Evolutionary conservation across 1,140 invertebrate genomes (phyloP).

Genomic region (Drosophila tani): DNA sequence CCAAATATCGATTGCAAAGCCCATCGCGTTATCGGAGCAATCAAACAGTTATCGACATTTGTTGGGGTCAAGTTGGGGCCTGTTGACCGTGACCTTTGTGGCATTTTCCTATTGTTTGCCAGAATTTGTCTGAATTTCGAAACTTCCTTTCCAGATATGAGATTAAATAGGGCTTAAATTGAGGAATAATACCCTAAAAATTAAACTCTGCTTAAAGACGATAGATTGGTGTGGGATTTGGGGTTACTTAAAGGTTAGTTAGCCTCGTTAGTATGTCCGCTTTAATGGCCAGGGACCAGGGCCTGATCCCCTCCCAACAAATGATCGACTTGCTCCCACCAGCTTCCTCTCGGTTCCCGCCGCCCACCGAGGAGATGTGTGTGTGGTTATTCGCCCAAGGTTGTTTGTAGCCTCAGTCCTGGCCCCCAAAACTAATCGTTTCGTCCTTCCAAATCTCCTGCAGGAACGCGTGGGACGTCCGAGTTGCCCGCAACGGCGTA

Average conservation of each 20-base stretch:
- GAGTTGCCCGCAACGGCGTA: constrained; percentile 17
- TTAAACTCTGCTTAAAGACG: too few relatives aligned
- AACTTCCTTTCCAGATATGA: too few relatives aligned
- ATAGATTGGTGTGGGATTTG: too few relatives aligned
- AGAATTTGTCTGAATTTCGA: neutral
- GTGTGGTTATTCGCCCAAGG: constrained; percentile 11
- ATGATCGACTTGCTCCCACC: constrained; percentile 15
- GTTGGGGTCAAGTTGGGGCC: constrained; percentile 9
- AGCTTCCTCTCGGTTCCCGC: constrained; percentile 6
- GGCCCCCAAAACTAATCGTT: constrained; percentile 1
- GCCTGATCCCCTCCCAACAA: constrained; percentile 5
- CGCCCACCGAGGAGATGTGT: neutral
- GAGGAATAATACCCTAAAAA: too few relatives aligned
- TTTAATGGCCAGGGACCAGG: too few relatives aligned
- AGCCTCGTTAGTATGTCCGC: too few relatives aligned
- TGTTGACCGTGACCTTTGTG: constrained; percentile 15
- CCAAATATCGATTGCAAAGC: constrained; percentile 11
- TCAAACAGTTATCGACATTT: constrained; percentile 25
- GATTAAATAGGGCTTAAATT: neutral
- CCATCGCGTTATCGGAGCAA: constrained; percentile 35
- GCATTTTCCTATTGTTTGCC: neutral
- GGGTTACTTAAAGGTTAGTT: too few relatives aligned
- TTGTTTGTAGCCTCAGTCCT: neutral
- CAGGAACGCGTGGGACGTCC: constrained; percentile 46
- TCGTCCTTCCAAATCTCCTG: constrained; percentile 31